These are phyloP conservation scores for Semnopithecus entellus DNA, from an alignment of 2,113 vertebrate genomes.

Conservation along the genomic window DNA sequence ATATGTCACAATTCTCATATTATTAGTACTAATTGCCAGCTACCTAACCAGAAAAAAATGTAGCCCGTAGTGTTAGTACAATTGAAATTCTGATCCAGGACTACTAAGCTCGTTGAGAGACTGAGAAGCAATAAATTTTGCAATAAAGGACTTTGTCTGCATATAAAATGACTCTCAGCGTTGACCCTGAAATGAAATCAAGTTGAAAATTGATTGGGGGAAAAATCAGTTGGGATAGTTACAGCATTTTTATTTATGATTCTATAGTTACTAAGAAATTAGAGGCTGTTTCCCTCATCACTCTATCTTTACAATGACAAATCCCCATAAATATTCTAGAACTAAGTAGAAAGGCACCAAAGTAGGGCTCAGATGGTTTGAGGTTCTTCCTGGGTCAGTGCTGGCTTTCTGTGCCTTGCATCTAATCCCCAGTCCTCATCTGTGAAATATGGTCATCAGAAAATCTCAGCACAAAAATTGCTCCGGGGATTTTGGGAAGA, in stretches of 20 bases:
- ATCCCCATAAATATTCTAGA: neutral
- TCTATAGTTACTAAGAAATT: slow-evolving; percentile 43
- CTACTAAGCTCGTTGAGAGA: slow-evolving; percentile 35
- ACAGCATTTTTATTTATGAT: neutral
- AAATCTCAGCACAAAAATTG: neutral
- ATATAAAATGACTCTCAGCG: slow-evolving; percentile 37
- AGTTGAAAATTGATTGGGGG: slow-evolving; percentile 51
- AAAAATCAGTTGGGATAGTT: neutral
- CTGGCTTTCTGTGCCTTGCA: neutral
- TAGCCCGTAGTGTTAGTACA: slow-evolving; percentile 20
- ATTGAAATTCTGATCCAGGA: slow-evolving; percentile 73
- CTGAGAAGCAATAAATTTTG: slow-evolving; percentile 60
- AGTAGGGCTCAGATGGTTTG: neutral
- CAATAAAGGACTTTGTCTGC: slow-evolving; percentile 37
- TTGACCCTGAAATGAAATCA: slow-evolving; percentile 54
- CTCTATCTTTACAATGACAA: neutral
- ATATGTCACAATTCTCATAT: neutral
- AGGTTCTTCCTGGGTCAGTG: neutral
- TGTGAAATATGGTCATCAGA: neutral
- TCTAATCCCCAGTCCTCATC: neutral
- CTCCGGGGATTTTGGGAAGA: neutral
- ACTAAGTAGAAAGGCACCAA: neutral
- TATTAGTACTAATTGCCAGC: slow-evolving; percentile 66
- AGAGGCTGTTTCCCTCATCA: neutral
- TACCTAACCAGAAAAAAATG: slow-evolving; percentile 42